Percentiles rank a stretch among this genome's conserved stretches.
phyloP scores from a whole-genome alignment of 2,113 vertebrate genomes.

The Jaculus jaculus region DNA sequence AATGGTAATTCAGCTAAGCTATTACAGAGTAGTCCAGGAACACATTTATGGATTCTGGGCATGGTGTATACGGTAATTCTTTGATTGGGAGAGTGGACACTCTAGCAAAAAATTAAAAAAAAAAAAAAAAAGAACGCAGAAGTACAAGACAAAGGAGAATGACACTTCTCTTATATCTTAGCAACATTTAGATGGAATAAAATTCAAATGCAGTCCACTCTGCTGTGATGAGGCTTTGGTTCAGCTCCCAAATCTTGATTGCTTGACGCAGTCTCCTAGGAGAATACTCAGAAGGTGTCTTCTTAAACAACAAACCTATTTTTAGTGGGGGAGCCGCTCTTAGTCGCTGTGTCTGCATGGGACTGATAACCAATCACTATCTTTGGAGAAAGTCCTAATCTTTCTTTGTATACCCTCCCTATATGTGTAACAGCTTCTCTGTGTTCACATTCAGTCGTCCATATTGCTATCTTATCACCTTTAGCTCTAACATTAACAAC shows the following conservation, averaged over 20 bases:
- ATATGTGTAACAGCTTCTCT: no score
- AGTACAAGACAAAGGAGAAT: conserved; percentile 90
- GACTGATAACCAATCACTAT: conserved; percentile 99
- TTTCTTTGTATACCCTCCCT: conserved; percentile 97
- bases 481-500: no score
- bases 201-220: conserved; percentile 89
- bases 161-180: conserved; percentile 90
- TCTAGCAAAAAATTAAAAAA: conserved; percentile 75
- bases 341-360: conserved; percentile 97
- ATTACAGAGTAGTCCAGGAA: conserved; percentile 85
- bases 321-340: conserved; percentile 98
- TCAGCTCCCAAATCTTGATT: conserved; percentile 93
- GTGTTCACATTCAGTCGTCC: no score
- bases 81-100: conserved; percentile 82
- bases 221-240: conserved; percentile 93
- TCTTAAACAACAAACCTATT: conserved; percentile 98
- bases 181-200: conserved; percentile 90
- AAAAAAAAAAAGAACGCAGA: conserved; percentile 81
- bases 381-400: conserved; percentile 95
- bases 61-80: conserved; percentile 83
- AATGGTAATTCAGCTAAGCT: conserved; percentile 84
- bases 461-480: no score
- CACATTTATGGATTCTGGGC: conserved; percentile 75
- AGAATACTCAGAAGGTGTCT: conserved; percentile 87
- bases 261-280: conserved; percentile 94